Evolutionary conservation across 35 echinoderm and acorn worm genomes (phyloP), one percentile per base, ranked within the genome.

Genomic region (Eucidaris tribuloides): DNA sequence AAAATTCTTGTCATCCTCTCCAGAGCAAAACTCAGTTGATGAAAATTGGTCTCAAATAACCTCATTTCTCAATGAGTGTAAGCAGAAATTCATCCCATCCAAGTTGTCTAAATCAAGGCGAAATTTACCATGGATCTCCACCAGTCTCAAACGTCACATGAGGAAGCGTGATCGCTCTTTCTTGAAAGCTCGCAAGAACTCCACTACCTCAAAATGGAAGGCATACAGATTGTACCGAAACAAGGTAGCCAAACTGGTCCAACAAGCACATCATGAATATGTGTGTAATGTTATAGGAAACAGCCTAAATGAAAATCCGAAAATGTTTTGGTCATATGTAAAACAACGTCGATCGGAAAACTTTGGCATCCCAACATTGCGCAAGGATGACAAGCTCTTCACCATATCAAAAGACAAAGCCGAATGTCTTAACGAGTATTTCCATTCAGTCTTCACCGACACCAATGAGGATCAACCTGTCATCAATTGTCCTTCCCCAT

Each of bases 281-380:
- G 61, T 86, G 17, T 54, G 74, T 31, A 78, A 66, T 24, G 58
- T 89, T 28, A 76, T 89, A 52, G 86, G 86, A 30, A 41, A 31
- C 9, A 81, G 74, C 45, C 27, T 89, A 5, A 52, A 39, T 22
- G 79, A 72, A 7, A 89, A 82, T 33, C 86, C 79, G 23, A 89
- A 89, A 35, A 41, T 45, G 15, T 89, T 89, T 37, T 82, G 81
- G 88, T 61, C 81, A 25, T 84, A 48, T 65, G 58, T 90, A 9
- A 54, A 65, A 34, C 63, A 65, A 3, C 74, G 62, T 45, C 58
- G 81, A 20, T 76, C 62, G 20, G 81, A 84, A 49, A 77, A 44
- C 44, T 37, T 85, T 43, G 88, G 83, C 25, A 87, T 87, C 34
- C 90, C 84, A 71, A 57, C 74, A 52, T 58, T 91, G 20, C 34